phyloP scores from a whole-genome alignment of 2,113 vertebrate genomes.

The Aythya baeri region DNA sequence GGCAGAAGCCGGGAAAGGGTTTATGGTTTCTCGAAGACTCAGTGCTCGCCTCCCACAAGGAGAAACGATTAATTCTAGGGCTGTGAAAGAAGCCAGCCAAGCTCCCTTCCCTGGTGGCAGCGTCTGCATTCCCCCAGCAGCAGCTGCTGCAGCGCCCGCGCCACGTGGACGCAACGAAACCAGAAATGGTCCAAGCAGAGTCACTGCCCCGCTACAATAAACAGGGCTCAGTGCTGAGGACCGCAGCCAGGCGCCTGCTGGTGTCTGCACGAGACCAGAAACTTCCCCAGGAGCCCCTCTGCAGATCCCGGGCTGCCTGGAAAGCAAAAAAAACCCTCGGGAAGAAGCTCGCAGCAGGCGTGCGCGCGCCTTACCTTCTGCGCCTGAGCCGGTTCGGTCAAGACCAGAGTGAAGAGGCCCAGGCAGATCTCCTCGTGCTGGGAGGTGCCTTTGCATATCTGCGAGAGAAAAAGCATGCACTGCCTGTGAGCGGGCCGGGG shows the following conservation, averaged over 20 bases:
- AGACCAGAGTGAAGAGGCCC: slow-evolving; percentile 89
- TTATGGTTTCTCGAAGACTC: not conserved
- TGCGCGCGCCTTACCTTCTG: slow-evolving; percentile 82
- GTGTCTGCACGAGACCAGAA: not conserved
- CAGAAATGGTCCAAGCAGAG: not conserved
- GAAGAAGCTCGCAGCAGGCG: accelerated
- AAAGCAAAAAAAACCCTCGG: accelerated
- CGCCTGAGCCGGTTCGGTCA: slow-evolving; percentile 87
- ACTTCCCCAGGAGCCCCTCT: too few species aligned
- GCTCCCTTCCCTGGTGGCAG: not conserved
- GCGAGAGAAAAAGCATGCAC: not conserved
- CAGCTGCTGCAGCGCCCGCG: not conserved
- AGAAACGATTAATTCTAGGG: not conserved
- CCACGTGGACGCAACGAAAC: not conserved
- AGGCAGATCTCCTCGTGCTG: slow-evolving; percentile 96
- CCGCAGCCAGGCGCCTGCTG: not conserved
- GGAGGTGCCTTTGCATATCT: slow-evolving; percentile 95
- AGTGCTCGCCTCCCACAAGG: accelerated
- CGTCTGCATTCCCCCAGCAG: accelerated
- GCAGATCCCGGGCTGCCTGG: not conserved
- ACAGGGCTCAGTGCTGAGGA: not conserved
- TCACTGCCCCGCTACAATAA: not conserved
- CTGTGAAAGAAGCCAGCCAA: not conserved
- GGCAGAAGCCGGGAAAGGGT: not conserved
- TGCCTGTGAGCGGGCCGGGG: accelerated